These are phyloP conservation scores for Bombus affinis DNA, from an alignment of 1,140 invertebrate species.

Conservation along the genomic window DNA sequence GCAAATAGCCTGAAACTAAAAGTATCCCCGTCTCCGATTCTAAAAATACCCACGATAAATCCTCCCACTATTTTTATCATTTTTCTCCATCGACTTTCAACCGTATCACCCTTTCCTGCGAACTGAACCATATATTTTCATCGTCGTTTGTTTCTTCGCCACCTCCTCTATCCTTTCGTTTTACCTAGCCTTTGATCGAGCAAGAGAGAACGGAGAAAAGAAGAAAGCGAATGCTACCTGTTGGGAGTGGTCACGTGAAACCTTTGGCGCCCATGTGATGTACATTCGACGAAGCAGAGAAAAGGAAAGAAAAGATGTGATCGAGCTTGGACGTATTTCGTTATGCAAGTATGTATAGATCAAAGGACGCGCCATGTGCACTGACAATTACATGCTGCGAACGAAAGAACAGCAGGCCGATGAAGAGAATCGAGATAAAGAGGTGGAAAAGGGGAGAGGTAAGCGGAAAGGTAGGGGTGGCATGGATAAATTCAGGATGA, in stretches of 20 bases:
- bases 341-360: constrained; percentile 64
- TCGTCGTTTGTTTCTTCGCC: background rate
- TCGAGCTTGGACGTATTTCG: constrained; percentile 49
- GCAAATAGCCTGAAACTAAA: background rate
- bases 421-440: background rate
- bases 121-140: background rate
- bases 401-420: constrained; percentile 55
- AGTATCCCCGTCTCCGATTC: background rate
- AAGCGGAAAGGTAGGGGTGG: constrained; percentile 27
- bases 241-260: constrained; percentile 39
- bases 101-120: background rate
- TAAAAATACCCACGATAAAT: background rate
- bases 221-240: constrained; percentile 25
- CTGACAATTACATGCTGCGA: constrained; percentile 63
- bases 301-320: background rate
- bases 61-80: background rate
- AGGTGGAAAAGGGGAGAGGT: constrained; percentile 4
- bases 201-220: background rate
- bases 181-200: background rate
- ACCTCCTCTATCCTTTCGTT: background rate
- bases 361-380: constrained; percentile 68
- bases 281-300: constrained; percentile 1
- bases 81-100: background rate
- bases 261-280: constrained; percentile 22
- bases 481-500: constrained; percentile 71